phyloP scores from a whole-genome alignment of 2,113 vertebrate species.

The Neoarius graeffei region DNA sequence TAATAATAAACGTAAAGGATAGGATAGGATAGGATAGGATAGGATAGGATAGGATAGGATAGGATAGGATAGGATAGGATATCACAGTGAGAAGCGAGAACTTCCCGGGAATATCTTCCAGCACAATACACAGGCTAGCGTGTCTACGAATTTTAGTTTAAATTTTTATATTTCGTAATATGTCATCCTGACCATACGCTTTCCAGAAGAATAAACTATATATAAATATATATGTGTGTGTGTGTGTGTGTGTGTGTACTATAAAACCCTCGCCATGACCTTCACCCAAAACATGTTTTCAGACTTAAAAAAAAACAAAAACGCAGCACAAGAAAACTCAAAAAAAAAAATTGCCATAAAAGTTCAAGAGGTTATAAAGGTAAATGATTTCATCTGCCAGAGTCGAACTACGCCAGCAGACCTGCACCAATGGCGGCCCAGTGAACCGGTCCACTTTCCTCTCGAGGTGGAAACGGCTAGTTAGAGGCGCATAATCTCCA shows the following conservation, averaged over 20 bases:
- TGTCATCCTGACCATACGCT: neutral
- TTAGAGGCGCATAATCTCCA: conserved; percentile 67
- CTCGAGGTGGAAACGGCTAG: conserved; percentile 67
- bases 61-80: no score
- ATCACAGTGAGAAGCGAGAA: neutral
- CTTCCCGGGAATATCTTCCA: neutral
- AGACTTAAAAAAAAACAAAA: neutral
- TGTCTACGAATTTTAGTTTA: neutral
- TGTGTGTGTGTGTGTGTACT: no score
- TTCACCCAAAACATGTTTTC: neutral
- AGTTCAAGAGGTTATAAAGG: conserved; percentile 73
- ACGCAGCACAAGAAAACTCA: neutral
- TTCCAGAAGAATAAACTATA: neutral
- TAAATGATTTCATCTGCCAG: conserved; percentile 71
- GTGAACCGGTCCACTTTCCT: conserved; percentile 63
- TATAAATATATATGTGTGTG: no score
- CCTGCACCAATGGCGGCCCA: conserved; percentile 44
- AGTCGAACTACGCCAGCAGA: conserved; percentile 18
- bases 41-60: no score
- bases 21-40: no score
- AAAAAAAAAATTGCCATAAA: conserved; percentile 37
- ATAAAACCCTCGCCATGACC: neutral
- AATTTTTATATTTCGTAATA: neutral
- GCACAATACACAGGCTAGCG: neutral
- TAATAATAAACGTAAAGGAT: neutral